phyloP scores from a whole-genome alignment of 2,797 vertebrate genomes.

The Sebastes glaucus region DNA sequence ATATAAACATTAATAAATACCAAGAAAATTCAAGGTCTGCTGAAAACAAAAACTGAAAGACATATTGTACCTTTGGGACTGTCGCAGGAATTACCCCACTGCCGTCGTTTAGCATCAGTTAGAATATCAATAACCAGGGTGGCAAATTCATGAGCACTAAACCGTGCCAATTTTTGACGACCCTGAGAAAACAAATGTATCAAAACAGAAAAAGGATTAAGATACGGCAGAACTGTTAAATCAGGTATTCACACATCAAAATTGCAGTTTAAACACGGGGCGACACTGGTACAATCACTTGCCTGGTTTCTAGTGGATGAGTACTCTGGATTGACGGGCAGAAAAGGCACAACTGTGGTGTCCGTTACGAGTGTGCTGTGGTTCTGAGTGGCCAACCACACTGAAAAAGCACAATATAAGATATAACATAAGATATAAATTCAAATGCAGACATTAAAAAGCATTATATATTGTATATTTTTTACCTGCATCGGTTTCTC shows the following conservation, averaged over 20 bases:
- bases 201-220: neutral
- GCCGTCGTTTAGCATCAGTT: constrained; percentile 95
- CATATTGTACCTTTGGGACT: constrained; percentile 88
- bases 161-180: constrained; percentile 95
- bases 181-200: constrained; percentile 79
- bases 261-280: neutral
- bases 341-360: constrained; percentile 96
- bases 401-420: constrained; percentile 67
- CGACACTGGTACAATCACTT: constrained; percentile 19
- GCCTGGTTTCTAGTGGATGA: constrained; percentile 98
- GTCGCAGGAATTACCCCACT: constrained; percentile 90
- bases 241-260: neutral
- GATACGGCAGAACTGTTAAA: neutral
- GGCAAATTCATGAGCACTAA: constrained; percentile 97
- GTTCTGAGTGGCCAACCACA: constrained; percentile 98
- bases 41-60: neutral
- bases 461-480: neutral
- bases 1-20: neutral
- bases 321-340: constrained; percentile 98
- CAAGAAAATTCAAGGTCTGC: neutral
- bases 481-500: constrained; percentile 96
- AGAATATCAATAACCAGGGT: constrained; percentile 97
- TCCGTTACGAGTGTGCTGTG: constrained; percentile 97
- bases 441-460: neutral
- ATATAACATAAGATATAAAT: neutral